phyloP scores from a whole-genome alignment of 2,888 invertebrate species.

The Plagodis pulveraria region DNA sequence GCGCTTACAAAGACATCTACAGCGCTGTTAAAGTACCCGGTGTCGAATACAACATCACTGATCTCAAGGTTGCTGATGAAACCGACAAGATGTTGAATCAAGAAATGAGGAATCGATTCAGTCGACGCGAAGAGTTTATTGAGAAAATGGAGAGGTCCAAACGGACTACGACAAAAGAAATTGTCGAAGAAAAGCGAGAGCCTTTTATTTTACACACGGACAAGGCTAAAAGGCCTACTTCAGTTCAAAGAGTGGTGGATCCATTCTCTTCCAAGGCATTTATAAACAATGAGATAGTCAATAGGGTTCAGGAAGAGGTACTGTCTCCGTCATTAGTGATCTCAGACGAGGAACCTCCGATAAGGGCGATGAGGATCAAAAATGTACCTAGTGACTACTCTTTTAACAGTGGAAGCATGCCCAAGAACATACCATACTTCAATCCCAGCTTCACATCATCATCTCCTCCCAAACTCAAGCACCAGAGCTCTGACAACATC shows the following conservation, averaged over 20 bases:
- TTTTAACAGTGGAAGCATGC: constrained; percentile 76
- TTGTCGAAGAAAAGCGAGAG: constrained; percentile 66
- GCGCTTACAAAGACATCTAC: constrained; percentile 77
- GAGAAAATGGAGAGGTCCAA: constrained; percentile 66
- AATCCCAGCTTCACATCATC: constrained; percentile 68
- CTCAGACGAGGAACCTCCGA: constrained; percentile 68
- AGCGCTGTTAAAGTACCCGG: constrained; percentile 76
- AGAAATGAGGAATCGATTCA: constrained; percentile 72
- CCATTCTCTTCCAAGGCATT: constrained; percentile 74
- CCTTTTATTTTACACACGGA: constrained; percentile 66
- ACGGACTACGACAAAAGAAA: constrained; percentile 69
- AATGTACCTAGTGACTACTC: constrained; percentile 65
- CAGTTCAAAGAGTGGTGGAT: constrained; percentile 71
- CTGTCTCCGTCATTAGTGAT: constrained; percentile 59
- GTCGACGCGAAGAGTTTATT: constrained; percentile 70
- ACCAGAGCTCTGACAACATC: constrained; percentile 74
- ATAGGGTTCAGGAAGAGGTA: constrained; percentile 59
- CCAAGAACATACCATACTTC: constrained; percentile 75
- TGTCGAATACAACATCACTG: constrained; percentile 77
- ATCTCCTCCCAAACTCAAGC: constrained; percentile 75
- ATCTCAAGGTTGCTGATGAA: constrained; percentile 81
- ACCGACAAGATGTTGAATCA: constrained; percentile 76
- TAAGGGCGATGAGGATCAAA: constrained; percentile 68
- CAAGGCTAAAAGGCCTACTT: constrained; percentile 67
- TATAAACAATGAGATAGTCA: constrained; percentile 67